These are phyloP conservation scores for Thecophora atra DNA, from an alignment of 2,888 invertebrate species.

Conservation along the genomic window DNA sequence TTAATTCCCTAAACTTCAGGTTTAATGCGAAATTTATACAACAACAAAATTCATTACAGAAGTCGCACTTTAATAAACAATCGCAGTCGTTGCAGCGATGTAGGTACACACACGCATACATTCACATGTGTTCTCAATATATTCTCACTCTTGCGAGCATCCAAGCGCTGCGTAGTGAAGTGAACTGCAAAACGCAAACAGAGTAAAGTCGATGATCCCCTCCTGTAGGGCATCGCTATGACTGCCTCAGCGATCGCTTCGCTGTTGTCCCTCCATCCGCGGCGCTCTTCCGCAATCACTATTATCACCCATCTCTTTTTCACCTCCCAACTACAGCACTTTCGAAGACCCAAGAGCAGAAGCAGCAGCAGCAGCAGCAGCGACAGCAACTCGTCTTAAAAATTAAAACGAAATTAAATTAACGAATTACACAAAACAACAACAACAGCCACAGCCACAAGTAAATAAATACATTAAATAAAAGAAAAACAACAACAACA, in stretches of 20 bases:
- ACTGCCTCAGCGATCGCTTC: conserved; percentile 3
- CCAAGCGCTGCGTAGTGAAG: conserved; percentile 59
- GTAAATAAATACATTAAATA: conserved; percentile 37
- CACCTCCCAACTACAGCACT: conserved; percentile 17
- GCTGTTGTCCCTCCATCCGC: background rate
- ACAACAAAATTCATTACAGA: conserved; percentile 59
- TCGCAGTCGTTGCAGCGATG: background rate
- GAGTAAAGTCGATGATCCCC: conserved; percentile 44
- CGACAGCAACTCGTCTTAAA: conserved; percentile 31
- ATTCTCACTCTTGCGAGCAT: conserved; percentile 45
- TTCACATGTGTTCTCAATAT: background rate
- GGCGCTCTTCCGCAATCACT: background rate
- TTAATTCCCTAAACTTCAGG: conserved; percentile 56
- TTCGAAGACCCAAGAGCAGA: background rate
- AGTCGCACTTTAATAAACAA: conserved; percentile 60
- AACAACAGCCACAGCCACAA: conserved; percentile 36
- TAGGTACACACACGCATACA: too few species aligned
- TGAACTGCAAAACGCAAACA: conserved; percentile 60
- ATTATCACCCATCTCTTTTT: background rate
- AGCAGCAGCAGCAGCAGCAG: conserved; percentile 46
- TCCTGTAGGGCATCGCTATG: conserved; percentile 28
- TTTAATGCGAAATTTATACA: conserved; percentile 55
- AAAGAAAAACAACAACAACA: conserved; percentile 51
- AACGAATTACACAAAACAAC: conserved; percentile 35
- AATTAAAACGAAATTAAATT: conserved; percentile 37